Evolutionary conservation across 2,113 vertebrate genomes (phyloP), one percentile per base, ranked within the genome.

Genomic region (Centrocercus urophasianus): DNA sequence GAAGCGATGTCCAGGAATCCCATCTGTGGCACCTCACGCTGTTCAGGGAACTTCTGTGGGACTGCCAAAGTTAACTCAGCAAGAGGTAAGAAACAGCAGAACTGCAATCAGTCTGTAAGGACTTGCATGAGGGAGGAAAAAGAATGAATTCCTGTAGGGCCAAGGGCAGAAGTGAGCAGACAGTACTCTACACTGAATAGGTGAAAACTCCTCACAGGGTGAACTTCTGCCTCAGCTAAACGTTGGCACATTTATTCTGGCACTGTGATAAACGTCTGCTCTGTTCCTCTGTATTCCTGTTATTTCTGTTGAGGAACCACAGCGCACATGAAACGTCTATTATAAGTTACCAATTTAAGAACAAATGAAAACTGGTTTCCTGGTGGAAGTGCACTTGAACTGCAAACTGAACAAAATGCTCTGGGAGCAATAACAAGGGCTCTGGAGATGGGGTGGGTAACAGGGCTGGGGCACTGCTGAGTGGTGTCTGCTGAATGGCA

Each of bases 281-380:
- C 64, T 1, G 4, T 24, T 88, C 61, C 73, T 40, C 2, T 3
- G 15, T 36, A 38, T 76, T 73, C 43, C 76, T 12, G 3, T 36
- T 76, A 81, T 80, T 89, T 74, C 89, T 93, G 42, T 17, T 66
- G 76, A 89, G 38, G 67, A 77, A 69, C 73, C 69, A 74, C 82
- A 78, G n/a, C 25, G 60, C 60, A 54, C 74, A 48, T 8, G 60
- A 91, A 92, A 93, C 13, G 10, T 38, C 78, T 93, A 86, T 89
- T 89, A 1, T 36, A 83, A 91, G 72, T 45, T 85, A 71, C 85
- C 91, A 83, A 67, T 95, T 60, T 77, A 80, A 77, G 89, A 69
- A 71, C 79, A 89, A 78, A 86, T 36, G 81, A 57, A 57, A 93
- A 5, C 42, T 57, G 40, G 67, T 96, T 95, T 93, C 32, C 11